Percentiles rank a stretch among this genome's conserved stretches.
These are phyloP conservation scores for Toxotes chatareus DNA, from an alignment of 2,113 vertebrate species.

Conservation along the genomic window DNA sequence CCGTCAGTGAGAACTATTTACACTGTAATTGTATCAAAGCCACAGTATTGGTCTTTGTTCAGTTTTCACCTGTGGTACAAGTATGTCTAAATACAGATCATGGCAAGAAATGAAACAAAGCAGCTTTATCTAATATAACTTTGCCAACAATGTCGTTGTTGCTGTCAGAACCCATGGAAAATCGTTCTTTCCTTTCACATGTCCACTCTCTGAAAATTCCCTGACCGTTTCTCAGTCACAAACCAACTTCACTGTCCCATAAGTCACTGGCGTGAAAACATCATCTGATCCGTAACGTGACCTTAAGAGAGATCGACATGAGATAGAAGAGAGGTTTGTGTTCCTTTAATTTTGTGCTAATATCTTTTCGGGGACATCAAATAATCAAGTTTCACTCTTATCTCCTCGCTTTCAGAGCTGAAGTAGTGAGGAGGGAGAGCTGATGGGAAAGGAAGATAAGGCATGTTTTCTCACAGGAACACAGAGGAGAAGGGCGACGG, in stretches of 20 bases:
- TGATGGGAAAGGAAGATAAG: slow-evolving; percentile 40
- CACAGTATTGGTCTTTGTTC: neutral
- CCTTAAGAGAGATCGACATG: slow-evolving; percentile 21
- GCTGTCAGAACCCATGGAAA: neutral
- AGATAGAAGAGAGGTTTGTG: slow-evolving; percentile 65
- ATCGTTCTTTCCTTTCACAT: neutral
- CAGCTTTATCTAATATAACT: neutral
- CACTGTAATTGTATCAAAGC: neutral
- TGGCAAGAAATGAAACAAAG: neutral
- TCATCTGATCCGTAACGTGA: slow-evolving; percentile 38
- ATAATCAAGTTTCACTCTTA: slow-evolving; percentile 70
- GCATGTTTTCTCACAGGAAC: slow-evolving; percentile 57
- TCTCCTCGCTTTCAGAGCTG: slow-evolving; percentile 23
- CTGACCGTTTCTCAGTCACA: neutral
- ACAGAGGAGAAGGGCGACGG: neutral
- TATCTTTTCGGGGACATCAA: slow-evolving; percentile 71
- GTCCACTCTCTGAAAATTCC: neutral
- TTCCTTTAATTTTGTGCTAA: slow-evolving; percentile 73
- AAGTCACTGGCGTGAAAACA: slow-evolving; percentile 34
- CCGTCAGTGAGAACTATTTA: too few species aligned
- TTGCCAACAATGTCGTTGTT: neutral
- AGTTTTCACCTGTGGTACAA: neutral
- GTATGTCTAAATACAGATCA: neutral
- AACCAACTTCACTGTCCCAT: slow-evolving; percentile 9
- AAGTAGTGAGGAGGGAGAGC: slow-evolving; percentile 7